Evolutionary conservation across 2,888 invertebrate species (phyloP), one percentile per base, ranked within the genome.

Genomic region (Netelia fuscicornis): DNA sequence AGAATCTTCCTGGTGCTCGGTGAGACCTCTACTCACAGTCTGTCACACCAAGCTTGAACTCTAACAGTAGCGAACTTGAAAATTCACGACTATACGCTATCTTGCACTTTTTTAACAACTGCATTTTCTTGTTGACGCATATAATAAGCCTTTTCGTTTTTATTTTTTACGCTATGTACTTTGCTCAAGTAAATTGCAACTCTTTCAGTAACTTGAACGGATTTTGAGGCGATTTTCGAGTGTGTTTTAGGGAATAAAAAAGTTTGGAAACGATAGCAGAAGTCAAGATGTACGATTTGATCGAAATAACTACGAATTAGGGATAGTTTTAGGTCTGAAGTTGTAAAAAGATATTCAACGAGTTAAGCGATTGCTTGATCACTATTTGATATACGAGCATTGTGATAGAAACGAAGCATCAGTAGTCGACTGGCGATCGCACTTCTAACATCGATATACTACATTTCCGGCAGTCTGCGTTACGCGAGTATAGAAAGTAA

Each of bases 401-500:
- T 2, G 62, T 1, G 17, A 67, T 30, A 37, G 6, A 56, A 20
- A 52, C 44, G 25, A 67, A 60, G 42, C 42, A 44, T 70, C 62
- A 48, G 67, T 56, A 68, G 68, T 74, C 56, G 42, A 72, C 20
- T 20, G 60, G 54, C 60, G 23, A 23, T 56, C 11, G 11, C 23
- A 23, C 25, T 82, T 75, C 71, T 17, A 20, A 60, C 70, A 60
- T 62, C 71, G 68, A 54, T 48, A 60, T 48, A 80, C 25, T 74
- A 58, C 68, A 75, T 88, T 91, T 91, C 91, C 90, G 89, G 89
- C 86, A 74, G 30, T 70, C 17, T 85, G 85, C 67, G 87, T 88
- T 84, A 85, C 87, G 88, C 82, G 77, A 74, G 58, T 88, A 82
- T 90, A 89, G 91, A 91, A 91, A 91, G 91, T 91, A 89, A 37